Evolutionary conservation across 1,140 invertebrate genomes (phyloP), one percentile per base, ranked within the genome.

Genomic region (Penaeus indicus): DNA sequence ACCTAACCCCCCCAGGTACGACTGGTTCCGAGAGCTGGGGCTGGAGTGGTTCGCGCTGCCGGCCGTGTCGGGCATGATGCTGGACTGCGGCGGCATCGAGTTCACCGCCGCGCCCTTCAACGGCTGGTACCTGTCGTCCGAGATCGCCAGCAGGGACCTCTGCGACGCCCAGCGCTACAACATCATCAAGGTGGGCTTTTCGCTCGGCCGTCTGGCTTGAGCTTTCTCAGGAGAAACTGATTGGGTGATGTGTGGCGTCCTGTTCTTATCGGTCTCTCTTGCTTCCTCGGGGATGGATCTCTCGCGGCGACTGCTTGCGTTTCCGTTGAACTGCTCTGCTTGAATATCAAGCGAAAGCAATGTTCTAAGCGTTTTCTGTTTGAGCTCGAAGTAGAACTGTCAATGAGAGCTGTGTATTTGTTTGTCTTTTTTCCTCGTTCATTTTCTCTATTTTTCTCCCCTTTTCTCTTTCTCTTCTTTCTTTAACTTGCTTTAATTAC

Each of bases 51-150:
- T 97, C 92, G 96, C 95, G 0, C 92, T 99, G 19, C 97, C 97
- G 1, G 96, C 95, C 0, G 97, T 98, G 0, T 96, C 96, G 13
- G 95, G 94, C 90, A 98, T 99, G 97, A 94, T 97, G 90, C 97
- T 99, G 92, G 97, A 99, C 92, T 97, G 97, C 92, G 98, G 97
- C 16, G 98, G 98, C 19, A 94, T 99, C 22, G 96, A 98, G 93
- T 99, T 98, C 92, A 97, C 97, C 1, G 97, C 96, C 0, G 96
- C 96, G 78, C 97, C 97, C 27, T 99, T 99, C 93, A 98, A 97
- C 92, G 98, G 98, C 27, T 99, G 97, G 98, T 99, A 98, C 93
- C 98, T 98, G 97, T 96, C 96, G 90, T 98, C 97, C 3, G 98
- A 99, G 93, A 98, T 99, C 87, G 98, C 96, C 13, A 96, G 96